Conservation (phyloP, 2,888 invertebrate species). For the Allygus modestus region DNA sequence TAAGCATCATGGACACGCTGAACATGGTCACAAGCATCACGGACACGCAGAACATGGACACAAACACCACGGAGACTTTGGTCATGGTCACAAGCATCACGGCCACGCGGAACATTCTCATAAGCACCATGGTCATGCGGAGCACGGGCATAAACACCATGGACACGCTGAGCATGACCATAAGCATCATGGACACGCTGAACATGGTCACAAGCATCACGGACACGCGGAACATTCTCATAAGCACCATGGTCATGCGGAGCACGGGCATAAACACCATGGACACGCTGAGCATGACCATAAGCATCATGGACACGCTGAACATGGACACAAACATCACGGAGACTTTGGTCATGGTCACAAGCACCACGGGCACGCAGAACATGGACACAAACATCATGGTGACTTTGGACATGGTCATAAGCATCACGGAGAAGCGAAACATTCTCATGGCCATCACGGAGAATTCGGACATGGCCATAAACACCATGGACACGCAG, state of each 20-base stretch:
- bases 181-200: slow-evolving; percentile 65
- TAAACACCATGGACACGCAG: slow-evolving; percentile 40
- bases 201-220: slow-evolving; percentile 62
- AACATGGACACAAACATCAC: slow-evolving; percentile 53
- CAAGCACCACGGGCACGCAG: slow-evolving; percentile 33
- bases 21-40: no score
- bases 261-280: slow-evolving; percentile 40
- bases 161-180: slow-evolving; percentile 60
- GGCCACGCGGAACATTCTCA: slow-evolving; percentile 25
- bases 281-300: slow-evolving; percentile 31
- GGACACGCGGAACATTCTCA: slow-evolving; percentile 60
- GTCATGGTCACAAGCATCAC: slow-evolving; percentile 37
- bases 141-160: slow-evolving; percentile 66
- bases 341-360: slow-evolving; percentile 27
- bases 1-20: no score
- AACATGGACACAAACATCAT: slow-evolving; percentile 43
- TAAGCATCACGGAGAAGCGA: slow-evolving; percentile 33
- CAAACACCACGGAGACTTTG: slow-evolving; percentile 41
- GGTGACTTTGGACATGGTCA: slow-evolving; percentile 45
- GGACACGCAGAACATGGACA: no score
- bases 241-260: slow-evolving; percentile 34
- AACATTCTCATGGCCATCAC: slow-evolving; percentile 40
- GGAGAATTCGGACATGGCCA: slow-evolving; percentile 49
- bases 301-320: slow-evolving; percentile 45
- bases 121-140: slow-evolving; percentile 62